Conservation (phyloP, 2,888 invertebrate genomes). For the Acrobasis suavella region DNA sequence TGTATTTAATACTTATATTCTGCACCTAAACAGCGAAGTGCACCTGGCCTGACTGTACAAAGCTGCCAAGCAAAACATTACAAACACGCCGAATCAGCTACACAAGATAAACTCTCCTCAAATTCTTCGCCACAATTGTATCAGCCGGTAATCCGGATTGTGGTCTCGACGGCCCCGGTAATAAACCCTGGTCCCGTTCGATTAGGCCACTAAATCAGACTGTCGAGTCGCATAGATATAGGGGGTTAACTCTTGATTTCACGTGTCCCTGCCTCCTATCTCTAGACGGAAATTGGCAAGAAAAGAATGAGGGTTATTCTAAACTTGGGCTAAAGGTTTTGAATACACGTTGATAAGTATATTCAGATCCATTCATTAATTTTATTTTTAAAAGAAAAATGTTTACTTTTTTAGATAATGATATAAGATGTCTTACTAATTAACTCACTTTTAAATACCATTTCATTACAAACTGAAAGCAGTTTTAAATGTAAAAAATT, state of each 20-base stretch:
- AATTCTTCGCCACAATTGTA: slow-evolving; percentile 26
- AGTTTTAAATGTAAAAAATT: too few species aligned
- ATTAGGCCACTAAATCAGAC: slow-evolving; percentile 72
- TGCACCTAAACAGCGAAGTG: too few species aligned
- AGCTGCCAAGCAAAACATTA: neutral
- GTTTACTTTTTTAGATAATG: too few species aligned
- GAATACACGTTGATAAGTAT: too few species aligned
- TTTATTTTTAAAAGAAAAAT: too few species aligned
- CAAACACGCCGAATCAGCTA: neutral
- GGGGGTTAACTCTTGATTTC: slow-evolving; percentile 71
- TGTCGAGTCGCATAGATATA: slow-evolving; percentile 67
- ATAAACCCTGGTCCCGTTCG: slow-evolving; percentile 62
- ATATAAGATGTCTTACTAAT: too few species aligned
- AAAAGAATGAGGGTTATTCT: slow-evolving; percentile 35
- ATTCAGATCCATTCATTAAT: too few species aligned
- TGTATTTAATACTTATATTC: too few species aligned
- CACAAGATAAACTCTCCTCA: slow-evolving; percentile 11
- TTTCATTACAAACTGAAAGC: too few species aligned
- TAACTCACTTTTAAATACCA: too few species aligned
- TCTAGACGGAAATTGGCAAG: slow-evolving; percentile 70
- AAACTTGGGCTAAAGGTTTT: too few species aligned
- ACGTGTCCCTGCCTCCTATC: slow-evolving; percentile 67
- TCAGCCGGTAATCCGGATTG: slow-evolving; percentile 38
- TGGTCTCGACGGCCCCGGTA: slow-evolving; percentile 49
- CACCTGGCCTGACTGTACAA: neutral